These are phyloP conservation scores for Scaeva pyrastri DNA, from an alignment of 2,888 invertebrate genomes.

Conservation along the genomic window DNA sequence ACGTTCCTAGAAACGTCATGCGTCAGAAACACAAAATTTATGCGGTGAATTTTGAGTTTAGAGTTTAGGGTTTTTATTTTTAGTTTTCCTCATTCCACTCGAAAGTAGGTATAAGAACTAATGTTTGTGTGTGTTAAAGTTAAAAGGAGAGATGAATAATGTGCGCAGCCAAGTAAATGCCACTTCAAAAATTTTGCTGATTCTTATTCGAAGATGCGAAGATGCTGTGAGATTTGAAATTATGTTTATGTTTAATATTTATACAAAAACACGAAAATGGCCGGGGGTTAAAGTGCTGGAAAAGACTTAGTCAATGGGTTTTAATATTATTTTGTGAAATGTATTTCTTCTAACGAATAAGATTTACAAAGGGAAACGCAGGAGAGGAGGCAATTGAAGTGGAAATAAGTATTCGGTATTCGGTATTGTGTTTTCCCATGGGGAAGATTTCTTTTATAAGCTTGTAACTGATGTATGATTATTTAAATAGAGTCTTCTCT, in stretches of 20 bases:
- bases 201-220: neutral
- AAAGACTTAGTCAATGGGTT: conserved; percentile 27
- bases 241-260: neutral
- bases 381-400: conserved; percentile 1
- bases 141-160: conserved; percentile 52
- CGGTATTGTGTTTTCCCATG: too few relatives aligned
- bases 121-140: conserved; percentile 45
- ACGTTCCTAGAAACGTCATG: conserved; percentile 21
- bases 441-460: neutral
- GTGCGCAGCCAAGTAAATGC: conserved; percentile 33
- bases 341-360: neutral
- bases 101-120: conserved; percentile 48
- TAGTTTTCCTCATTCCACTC: neutral
- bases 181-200: conserved; percentile 3
- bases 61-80: conserved; percentile 9
- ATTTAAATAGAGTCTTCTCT: conserved; percentile 26
- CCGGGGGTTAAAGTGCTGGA: conserved; percentile 20
- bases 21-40: conserved; percentile 63
- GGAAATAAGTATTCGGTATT: conserved; percentile 5
- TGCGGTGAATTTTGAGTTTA: conserved; percentile 45
- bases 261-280: conserved; percentile 3
- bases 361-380: neutral
- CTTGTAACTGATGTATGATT: conserved; percentile 14
- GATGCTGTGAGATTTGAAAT: conserved; percentile 2
- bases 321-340: conserved; percentile 17